Percentiles rank a stretch among this genome's conserved stretches.
phyloP scores from a whole-genome alignment of 2,797 vertebrate genomes.

The Hapalemur alaotrensis region DNA sequence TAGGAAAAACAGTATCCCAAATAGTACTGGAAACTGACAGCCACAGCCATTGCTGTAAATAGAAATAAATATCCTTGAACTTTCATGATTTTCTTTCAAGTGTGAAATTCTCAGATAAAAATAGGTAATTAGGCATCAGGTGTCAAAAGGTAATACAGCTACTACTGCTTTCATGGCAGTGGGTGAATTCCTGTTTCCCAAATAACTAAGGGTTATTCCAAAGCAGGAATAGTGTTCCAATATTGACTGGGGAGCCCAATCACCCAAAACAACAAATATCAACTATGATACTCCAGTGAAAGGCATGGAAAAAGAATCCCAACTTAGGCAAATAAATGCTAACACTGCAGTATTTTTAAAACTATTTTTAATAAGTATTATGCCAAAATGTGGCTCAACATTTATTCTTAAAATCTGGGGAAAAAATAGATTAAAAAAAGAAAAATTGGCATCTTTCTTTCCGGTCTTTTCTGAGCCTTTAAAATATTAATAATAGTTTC shows the following conservation, averaged over 20 bases:
- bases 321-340: neutral
- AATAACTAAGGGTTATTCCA: neutral
- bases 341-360: neutral
- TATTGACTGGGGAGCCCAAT: neutral
- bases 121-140: neutral
- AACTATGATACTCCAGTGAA: neutral
- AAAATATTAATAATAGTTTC: slow-evolving; percentile 9
- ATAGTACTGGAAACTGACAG: neutral
- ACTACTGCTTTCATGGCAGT: neutral
- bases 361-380: neutral
- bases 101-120: neutral
- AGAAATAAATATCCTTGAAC: neutral
- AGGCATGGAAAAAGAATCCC: neutral
- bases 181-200: neutral
- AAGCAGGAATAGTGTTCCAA: neutral
- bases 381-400: neutral
- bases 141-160: neutral
- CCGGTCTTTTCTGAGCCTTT: neutral
- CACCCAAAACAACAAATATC: neutral
- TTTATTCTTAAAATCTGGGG: neutral
- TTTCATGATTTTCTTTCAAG: neutral
- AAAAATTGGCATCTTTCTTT: neutral
- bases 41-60: neutral
- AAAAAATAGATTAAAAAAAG: neutral
- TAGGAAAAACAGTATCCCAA: neutral